Percentiles rank a stretch among this genome's conserved stretches.
phyloP scores from a whole-genome alignment of 2,888 invertebrate species.

The Dasypogon diadema region DNA sequence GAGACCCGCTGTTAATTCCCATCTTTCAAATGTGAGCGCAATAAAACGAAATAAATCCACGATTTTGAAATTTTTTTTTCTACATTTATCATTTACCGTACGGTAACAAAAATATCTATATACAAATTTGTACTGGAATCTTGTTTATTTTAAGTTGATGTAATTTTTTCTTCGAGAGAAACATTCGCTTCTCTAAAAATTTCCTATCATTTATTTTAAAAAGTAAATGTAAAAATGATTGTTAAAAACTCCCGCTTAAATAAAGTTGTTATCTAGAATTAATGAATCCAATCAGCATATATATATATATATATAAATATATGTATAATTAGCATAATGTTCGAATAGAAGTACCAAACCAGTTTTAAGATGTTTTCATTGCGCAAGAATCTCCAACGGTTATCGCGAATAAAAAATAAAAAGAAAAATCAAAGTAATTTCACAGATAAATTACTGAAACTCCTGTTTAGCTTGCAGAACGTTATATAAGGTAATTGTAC shows the following conservation, averaged over 20 bases:
- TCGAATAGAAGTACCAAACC: constrained; percentile 6
- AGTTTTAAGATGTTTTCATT: constrained; percentile 25
- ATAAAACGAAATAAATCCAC: constrained; percentile 22
- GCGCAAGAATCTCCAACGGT: constrained; percentile 10
- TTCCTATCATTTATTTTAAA: not conserved
- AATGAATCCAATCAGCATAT: not conserved
- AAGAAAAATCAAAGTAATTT: constrained; percentile 41
- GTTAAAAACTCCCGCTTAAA: constrained; percentile 27
- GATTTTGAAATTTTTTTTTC: constrained; percentile 13
- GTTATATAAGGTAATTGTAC: constrained; percentile 14
- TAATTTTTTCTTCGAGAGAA: not conserved
- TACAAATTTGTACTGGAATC: not conserved
- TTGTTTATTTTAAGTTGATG: constrained; percentile 12
- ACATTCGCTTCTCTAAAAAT: not conserved
- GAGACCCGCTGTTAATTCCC: constrained; percentile 93
- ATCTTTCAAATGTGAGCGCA: constrained; percentile 29
- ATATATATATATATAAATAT: too few species aligned
- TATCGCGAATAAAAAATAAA: constrained; percentile 24
- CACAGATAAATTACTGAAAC: constrained; percentile 39
- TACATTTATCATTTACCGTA: not conserved
- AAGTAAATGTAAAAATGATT: constrained; percentile 21
- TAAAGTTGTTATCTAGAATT: constrained; percentile 29
- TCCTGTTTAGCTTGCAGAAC: constrained; percentile 54
- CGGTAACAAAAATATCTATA: not conserved
- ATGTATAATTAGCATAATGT: too few species aligned